Conservation (phyloP, 2,888 invertebrate genomes). For the Aphodius sticticus region DNA sequence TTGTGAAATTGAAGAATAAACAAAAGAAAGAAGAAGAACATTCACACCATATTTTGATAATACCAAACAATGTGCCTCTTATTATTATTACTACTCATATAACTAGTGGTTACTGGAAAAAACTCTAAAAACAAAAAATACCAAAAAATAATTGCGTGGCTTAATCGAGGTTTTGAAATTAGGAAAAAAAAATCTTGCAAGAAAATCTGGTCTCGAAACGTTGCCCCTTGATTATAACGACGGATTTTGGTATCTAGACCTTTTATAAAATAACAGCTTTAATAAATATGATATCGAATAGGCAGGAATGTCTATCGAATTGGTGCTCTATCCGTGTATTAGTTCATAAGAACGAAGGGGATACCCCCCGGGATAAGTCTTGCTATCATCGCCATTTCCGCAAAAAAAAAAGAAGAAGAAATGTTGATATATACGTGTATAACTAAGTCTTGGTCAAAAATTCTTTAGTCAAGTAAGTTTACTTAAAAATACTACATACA, state of each 20-base stretch:
- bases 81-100: conserved; percentile 18
- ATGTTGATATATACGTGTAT: conserved; percentile 43
- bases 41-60: conserved; percentile 43
- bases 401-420: conserved; percentile 37
- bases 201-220: conserved; percentile 18
- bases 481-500: conserved; percentile 31
- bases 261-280: conserved; percentile 4
- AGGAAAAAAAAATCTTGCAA: conserved; percentile 7
- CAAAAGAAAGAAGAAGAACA: conserved; percentile 29
- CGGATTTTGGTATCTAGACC: conserved; percentile 15
- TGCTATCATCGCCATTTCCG: conserved; percentile 32
- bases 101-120: neutral
- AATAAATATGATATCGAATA: neutral
- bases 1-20: conserved; percentile 19
- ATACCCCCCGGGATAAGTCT: neutral
- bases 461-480: conserved; percentile 45
- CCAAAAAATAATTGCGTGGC: conserved; percentile 16
- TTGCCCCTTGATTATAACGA: conserved; percentile 13
- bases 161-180: neutral
- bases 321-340: neutral
- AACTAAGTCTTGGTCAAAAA: conserved; percentile 52
- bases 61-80: conserved; percentile 49
- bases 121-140: conserved; percentile 14
- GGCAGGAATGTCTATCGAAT: neutral
- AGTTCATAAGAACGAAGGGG: neutral